These are phyloP conservation scores for Hirtodrosophila confusa DNA, from an alignment of 2,888 invertebrate species.

Conservation along the genomic window DNA sequence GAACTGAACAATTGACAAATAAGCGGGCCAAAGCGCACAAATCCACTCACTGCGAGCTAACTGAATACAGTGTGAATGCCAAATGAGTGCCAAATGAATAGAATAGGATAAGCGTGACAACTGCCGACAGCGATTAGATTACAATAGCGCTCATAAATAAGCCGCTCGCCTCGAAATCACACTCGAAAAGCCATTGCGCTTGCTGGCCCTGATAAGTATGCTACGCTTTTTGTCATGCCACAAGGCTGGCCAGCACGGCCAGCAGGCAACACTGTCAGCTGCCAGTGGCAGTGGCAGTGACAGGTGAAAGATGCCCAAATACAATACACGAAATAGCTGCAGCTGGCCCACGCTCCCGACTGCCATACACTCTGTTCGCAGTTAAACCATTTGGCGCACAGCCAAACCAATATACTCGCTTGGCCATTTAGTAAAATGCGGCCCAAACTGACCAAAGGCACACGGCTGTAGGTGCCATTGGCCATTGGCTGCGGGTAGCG, in stretches of 20 bases:
- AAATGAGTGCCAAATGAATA: constrained; percentile 40
- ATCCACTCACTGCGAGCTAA: too few species aligned
- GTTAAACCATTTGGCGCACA: too few species aligned
- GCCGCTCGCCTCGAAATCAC: constrained; percentile 8
- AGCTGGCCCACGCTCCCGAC: too few species aligned
- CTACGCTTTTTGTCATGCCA: constrained; percentile 10
- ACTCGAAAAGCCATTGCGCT: neutral
- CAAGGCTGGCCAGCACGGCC: too few species aligned
- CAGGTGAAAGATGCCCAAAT: too few species aligned
- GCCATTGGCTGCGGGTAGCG: neutral
- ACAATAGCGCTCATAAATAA: constrained; percentile 34
- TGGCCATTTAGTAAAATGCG: neutral
- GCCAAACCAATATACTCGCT: too few species aligned
- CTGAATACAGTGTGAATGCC: constrained; percentile 17
- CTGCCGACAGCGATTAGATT: constrained; percentile 48
- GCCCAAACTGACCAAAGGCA: constrained; percentile 11
- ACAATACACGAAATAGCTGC: too few species aligned
- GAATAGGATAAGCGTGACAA: constrained; percentile 35
- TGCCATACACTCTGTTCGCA: too few species aligned
- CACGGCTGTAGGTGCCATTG: neutral
- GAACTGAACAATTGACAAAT: constrained; percentile 1
- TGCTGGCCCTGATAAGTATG: constrained; percentile 42
- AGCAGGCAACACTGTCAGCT: too few species aligned
- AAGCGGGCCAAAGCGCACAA: neutral
- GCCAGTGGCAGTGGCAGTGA: too few species aligned